Conservation (phyloP, 2,888 invertebrate genomes). For the Sinopyrophorus schimmeli region DNA sequence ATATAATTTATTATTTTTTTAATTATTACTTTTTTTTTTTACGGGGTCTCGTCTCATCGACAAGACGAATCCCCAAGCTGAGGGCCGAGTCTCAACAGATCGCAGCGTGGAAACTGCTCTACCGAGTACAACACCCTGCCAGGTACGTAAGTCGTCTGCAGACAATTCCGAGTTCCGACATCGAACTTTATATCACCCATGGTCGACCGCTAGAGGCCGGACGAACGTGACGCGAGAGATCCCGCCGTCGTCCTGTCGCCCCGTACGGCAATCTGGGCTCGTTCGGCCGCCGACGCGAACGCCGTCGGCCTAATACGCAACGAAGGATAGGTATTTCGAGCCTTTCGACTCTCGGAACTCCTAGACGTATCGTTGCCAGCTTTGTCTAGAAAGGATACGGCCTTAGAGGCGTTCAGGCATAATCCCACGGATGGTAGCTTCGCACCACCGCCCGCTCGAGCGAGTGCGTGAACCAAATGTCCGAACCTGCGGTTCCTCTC, state of each 20-base stretch:
- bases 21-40: too few relatives aligned
- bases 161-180: slow-evolving; percentile 62
- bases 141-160: slow-evolving; percentile 64
- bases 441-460: too few relatives aligned
- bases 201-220: slow-evolving; percentile 40
- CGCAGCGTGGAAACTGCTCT: slow-evolving; percentile 62
- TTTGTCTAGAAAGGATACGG: slow-evolving; percentile 65
- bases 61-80: too few relatives aligned
- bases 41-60: too few relatives aligned
- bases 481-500: slow-evolving; percentile 59
- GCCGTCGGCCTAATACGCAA: too few relatives aligned
- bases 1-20: too few relatives aligned
- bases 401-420: slow-evolving; percentile 65
- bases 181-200: slow-evolving; percentile 51
- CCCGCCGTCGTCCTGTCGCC: slow-evolving; percentile 46
- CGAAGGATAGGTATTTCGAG: too few relatives aligned
- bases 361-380: slow-evolving; percentile 53
- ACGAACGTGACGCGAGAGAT: slow-evolving; percentile 19
- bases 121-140: slow-evolving; percentile 64
- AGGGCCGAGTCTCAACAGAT: slow-evolving; percentile 64
- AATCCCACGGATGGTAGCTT: slow-evolving; percentile 69
- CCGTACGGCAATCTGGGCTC: slow-evolving; percentile 49
- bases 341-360: slow-evolving; percentile 44
- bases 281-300: slow-evolving; percentile 48
- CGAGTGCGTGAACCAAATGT: slow-evolving; percentile 1